Conservation (phyloP, 1,140 invertebrate species). For the Paramacrobiotus metropolitanus region DNA sequence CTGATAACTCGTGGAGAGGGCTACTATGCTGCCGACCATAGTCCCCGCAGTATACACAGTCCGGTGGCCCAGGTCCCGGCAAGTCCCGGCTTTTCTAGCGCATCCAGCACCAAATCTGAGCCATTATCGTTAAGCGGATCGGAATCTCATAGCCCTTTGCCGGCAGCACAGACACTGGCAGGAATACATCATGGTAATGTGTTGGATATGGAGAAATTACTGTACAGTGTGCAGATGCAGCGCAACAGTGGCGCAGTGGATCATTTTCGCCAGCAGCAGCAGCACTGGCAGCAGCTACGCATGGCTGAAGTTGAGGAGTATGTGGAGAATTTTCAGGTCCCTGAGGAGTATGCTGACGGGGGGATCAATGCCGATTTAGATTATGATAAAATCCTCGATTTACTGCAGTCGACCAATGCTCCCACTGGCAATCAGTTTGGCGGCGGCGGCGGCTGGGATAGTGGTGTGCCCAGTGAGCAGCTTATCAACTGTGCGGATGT, state of each 20-base stretch:
- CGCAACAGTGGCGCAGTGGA: neutral
- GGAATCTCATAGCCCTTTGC: neutral
- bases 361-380: neutral
- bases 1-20: neutral
- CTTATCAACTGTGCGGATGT: neutral
- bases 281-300: neutral
- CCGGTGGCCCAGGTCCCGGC: constrained; percentile 1
- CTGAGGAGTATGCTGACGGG: no score
- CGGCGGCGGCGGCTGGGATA: neutral
- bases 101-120: neutral
- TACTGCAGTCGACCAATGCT: neutral
- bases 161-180: neutral
- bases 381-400: constrained; percentile 1
- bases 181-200: neutral
- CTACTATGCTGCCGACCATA: neutral
- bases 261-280: neutral
- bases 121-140: no score
- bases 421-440: neutral
- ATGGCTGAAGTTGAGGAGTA: neutral
- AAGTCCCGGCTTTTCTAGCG: neutral
- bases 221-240: neutral
- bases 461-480: neutral
- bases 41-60: no score
- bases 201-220: neutral
- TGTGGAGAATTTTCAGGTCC: no score